Evolutionary conservation across 2,797 vertebrate species (phyloP).

Genomic region (Neostethus bicornis): DNA sequence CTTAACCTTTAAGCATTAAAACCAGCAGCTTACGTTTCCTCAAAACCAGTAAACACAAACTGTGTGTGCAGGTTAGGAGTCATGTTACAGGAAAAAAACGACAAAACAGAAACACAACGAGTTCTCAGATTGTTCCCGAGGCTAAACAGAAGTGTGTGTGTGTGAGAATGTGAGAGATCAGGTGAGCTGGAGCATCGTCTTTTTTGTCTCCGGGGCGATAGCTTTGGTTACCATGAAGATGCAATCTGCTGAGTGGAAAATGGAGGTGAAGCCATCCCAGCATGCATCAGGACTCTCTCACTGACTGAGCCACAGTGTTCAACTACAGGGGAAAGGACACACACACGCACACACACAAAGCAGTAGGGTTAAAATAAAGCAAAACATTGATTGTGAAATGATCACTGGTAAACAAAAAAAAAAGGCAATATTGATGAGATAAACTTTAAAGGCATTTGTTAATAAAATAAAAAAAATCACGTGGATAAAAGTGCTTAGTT

Average conservation of each 20-base stretch:
- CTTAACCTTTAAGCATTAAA: constrained; percentile 39
- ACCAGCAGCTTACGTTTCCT: constrained; percentile 29
- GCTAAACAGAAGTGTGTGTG: constrained; percentile 4
- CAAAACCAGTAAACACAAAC: constrained; percentile 35
- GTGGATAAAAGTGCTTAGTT: constrained; percentile 63
- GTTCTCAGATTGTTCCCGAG: constrained; percentile 1
- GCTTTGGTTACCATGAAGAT: constrained; percentile 20
- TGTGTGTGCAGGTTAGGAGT: constrained; percentile 17
- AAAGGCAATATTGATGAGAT: constrained; percentile 55
- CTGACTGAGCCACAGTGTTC: constrained; percentile 67
- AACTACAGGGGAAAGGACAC: constrained; percentile 65
- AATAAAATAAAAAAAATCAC: constrained; percentile 40
- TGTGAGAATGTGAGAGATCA: constrained; percentile 8
- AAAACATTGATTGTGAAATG: constrained; percentile 26
- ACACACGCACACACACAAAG: constrained; percentile 60
- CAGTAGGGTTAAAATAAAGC: constrained; percentile 55
- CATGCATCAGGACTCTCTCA: constrained; percentile 53
- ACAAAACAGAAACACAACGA: constrained; percentile 12
- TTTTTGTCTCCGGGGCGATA: constrained; percentile 10
- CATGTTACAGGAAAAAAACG: constrained; percentile 30
- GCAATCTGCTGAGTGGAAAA: constrained; percentile 29
- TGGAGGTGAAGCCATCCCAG: constrained; percentile 34
- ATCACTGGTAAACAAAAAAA: constrained; percentile 37
- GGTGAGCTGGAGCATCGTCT: constrained; percentile 10
- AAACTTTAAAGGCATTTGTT: constrained; percentile 59